These are phyloP conservation scores for Gracilinanus agilis DNA, from an alignment of 2,113 vertebrate genomes.

Conservation along the genomic window DNA sequence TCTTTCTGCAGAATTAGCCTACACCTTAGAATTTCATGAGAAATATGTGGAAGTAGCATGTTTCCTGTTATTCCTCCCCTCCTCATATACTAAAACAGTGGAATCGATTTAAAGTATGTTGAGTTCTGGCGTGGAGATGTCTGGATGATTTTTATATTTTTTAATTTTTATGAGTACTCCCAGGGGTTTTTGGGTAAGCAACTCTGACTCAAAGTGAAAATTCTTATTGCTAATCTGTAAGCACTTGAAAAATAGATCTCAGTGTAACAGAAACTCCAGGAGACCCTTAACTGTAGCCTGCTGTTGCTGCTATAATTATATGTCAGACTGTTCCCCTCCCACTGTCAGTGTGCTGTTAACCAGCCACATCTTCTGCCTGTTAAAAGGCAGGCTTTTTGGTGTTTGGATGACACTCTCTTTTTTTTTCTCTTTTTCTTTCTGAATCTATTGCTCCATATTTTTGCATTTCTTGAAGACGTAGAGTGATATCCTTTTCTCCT, in stretches of 20 bases:
- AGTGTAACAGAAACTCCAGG: background rate
- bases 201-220: slow-evolving; percentile 18
- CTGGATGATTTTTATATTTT: background rate
- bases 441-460: background rate
- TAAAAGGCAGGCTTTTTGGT: background rate
- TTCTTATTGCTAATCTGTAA: slow-evolving; percentile 66
- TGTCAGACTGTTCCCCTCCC: background rate
- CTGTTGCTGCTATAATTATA: background rate
- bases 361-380: background rate
- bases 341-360: background rate
- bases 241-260: slow-evolving; percentile 46
- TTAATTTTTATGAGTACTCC: slow-evolving; percentile 24
- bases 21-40: background rate
- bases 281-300: background rate
- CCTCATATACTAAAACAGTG: background rate
- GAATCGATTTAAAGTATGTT: background rate
- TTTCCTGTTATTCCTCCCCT: background rate
- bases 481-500: slow-evolving; percentile 22
- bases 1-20: background rate
- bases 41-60: background rate
- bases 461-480: slow-evolving; percentile 3
- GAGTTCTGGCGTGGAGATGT: background rate
- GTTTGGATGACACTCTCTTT: background rate
- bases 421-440: background rate
- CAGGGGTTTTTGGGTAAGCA: background rate